Conservation (phyloP, 2,888 invertebrate genomes). For the Orchesella flavescens region DNA sequence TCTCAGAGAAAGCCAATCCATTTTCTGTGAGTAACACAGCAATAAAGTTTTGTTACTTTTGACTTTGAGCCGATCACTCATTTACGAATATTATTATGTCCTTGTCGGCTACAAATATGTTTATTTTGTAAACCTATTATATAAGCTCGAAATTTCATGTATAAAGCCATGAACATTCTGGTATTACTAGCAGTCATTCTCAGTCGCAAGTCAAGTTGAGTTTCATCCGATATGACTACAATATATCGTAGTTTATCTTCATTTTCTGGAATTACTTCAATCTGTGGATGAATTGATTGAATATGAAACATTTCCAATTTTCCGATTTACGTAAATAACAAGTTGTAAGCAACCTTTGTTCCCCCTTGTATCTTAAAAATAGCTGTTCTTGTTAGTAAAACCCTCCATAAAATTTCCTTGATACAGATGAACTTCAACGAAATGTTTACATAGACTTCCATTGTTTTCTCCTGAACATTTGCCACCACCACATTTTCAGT, state of each 20-base stretch:
- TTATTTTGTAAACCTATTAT: slow-evolving; percentile 6
- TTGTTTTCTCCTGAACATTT: background rate
- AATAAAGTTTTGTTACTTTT: background rate
- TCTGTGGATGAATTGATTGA: background rate
- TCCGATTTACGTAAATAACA: background rate
- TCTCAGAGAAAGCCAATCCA: slow-evolving; percentile 6
- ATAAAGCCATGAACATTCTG: slow-evolving; percentile 53
- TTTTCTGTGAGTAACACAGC: background rate
- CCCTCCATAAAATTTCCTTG: slow-evolving; percentile 47
- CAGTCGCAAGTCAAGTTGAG: slow-evolving; percentile 10
- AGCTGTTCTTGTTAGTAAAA: slow-evolving; percentile 32
- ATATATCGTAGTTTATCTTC: slow-evolving; percentile 34
- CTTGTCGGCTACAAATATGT: background rate
- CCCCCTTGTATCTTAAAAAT: slow-evolving; percentile 33
- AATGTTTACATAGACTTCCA: slow-evolving; percentile 40
- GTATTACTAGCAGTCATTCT: slow-evolving; percentile 41
- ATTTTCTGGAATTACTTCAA: slow-evolving; percentile 41
- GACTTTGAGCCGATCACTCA: too few species aligned
- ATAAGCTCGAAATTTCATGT: slow-evolving; percentile 27
- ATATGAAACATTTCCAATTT: background rate
- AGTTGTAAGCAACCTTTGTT: slow-evolving; percentile 29
- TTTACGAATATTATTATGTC: background rate
- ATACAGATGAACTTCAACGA: slow-evolving; percentile 43
- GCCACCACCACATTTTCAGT: background rate
- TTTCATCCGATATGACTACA: slow-evolving; percentile 39